Evolutionary conservation across 2,888 invertebrate genomes (phyloP).

Genomic region (Chrysotoxum bicinctum): DNA sequence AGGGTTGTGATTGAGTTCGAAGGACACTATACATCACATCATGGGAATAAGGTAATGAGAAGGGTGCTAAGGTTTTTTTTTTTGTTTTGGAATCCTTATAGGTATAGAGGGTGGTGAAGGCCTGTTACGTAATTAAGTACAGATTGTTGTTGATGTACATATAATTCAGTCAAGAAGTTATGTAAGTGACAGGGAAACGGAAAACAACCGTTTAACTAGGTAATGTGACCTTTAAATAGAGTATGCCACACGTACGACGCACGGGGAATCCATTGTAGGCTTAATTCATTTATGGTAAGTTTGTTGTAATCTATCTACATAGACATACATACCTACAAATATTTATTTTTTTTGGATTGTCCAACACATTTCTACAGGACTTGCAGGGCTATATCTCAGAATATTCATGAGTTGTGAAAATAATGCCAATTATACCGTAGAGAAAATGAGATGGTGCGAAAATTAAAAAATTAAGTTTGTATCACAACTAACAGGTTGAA

Average conservation of each 20-base stretch:
- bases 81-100: background rate
- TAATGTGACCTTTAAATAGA: constrained; percentile 17
- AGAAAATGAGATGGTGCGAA: no score
- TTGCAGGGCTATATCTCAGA: no score
- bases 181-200: constrained; percentile 17
- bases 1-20: constrained; percentile 56
- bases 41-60: background rate
- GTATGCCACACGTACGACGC: background rate
- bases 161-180: constrained; percentile 41
- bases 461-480: no score
- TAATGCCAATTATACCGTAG: no score
- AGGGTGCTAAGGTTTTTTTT: constrained; percentile 26
- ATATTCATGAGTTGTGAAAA: no score
- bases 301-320: no score
- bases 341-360: no score
- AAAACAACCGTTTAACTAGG: constrained; percentile 19
- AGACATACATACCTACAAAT: no score
- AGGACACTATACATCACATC: background rate
- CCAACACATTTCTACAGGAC: no score
- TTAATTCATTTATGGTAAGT: background rate
- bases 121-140: constrained; percentile 72
- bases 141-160: constrained; percentile 73
- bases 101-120: constrained; percentile 50
- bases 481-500: no score
- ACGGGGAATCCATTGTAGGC: background rate